phyloP scores from a whole-genome alignment of 37 sponge, comb jelly and placozoan genomes.

The Tethya wilhelma region DNA sequence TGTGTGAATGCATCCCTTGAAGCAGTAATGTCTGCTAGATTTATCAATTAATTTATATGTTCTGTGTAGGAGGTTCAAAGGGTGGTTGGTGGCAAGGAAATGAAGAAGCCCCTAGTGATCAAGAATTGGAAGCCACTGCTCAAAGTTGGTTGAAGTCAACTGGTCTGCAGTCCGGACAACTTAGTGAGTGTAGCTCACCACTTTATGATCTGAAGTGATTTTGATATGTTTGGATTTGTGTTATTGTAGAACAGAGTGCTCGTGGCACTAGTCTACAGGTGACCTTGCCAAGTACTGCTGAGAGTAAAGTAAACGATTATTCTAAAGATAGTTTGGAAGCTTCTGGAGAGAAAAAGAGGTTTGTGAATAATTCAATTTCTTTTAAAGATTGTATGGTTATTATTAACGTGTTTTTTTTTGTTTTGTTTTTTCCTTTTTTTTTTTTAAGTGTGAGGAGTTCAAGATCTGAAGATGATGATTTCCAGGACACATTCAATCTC shows the following conservation, averaged over 20 bases:
- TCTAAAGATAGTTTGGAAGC: conserved; percentile 34
- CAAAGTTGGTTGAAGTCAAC: conserved; percentile 39
- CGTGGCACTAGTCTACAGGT: background rate
- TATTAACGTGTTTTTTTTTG: background rate
- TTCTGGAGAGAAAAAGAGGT: background rate
- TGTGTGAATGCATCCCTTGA: too few species aligned
- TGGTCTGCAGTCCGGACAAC: too few species aligned
- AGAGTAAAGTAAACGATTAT: conserved; percentile 3
- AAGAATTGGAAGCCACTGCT: conserved; percentile 12
- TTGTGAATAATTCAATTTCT: background rate
- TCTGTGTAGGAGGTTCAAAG: too few species aligned
- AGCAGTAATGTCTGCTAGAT: background rate
- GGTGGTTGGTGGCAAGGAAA: background rate
- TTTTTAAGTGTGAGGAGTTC: too few species aligned
- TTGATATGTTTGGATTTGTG: too few species aligned
- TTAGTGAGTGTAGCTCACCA: too few species aligned
- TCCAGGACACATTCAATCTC: too few species aligned
- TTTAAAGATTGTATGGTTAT: too few species aligned
- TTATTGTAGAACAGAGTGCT: too few species aligned
- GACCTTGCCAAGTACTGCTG: conserved; percentile 27
- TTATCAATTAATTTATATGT: too few species aligned
- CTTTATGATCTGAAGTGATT: too few species aligned
- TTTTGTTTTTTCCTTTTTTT: background rate
- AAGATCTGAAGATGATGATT: too few species aligned
- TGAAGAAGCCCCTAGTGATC: conserved; percentile 4